Evolutionary conservation across 2,797 vertebrate genomes (phyloP).

Genomic region (Caiman crocodilus): DNA sequence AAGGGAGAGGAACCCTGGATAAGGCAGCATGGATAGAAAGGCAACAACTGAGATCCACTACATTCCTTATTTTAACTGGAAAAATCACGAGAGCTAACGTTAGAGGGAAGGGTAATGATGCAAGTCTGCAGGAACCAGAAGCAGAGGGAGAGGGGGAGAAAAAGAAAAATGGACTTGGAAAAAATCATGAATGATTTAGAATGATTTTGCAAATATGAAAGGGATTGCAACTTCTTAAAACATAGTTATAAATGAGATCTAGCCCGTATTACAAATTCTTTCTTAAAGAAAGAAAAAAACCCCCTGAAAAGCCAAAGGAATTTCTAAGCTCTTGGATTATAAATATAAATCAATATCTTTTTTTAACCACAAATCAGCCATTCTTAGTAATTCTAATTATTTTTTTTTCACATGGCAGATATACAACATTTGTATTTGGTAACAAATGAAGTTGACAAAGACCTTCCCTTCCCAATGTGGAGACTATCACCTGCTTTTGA

Average conservation of each 20-base stretch:
- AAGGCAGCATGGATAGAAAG: not conserved
- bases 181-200: not conserved
- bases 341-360: fast-evolving
- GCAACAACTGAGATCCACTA: not conserved
- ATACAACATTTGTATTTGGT: not conserved
- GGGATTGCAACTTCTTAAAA: not conserved
- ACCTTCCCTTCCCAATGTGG: not conserved
- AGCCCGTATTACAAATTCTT: not conserved
- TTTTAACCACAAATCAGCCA: not conserved
- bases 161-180: not conserved
- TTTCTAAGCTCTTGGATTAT: not conserved
- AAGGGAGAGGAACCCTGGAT: not conserved
- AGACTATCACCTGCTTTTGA: not conserved
- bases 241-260: not conserved
- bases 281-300: not conserved
- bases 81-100: not conserved
- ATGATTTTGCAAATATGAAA: not conserved
- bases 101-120: constrained; percentile 9
- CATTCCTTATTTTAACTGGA: constrained; percentile 11
- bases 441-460: not conserved
- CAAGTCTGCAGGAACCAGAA: constrained; percentile 14
- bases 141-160: not conserved
- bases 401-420: not conserved
- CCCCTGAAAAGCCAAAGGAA: not conserved
- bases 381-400: not conserved